These are phyloP conservation scores for Maniola jurtina DNA, from an alignment of 1,140 invertebrate genomes.

Conservation along the genomic window DNA sequence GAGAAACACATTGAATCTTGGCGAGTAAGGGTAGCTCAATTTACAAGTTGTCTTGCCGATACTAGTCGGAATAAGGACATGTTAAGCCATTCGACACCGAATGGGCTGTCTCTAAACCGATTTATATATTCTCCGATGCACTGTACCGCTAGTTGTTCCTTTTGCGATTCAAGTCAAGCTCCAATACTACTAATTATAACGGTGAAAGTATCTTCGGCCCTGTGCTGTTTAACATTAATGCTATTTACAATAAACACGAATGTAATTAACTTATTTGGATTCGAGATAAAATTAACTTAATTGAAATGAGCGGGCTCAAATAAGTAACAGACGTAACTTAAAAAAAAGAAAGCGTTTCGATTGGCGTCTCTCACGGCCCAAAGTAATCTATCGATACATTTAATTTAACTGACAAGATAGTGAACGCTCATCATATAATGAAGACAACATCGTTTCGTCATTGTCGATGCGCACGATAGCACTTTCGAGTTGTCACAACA, in stretches of 20 bases:
- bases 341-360: slow-evolving; percentile 61
- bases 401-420: slow-evolving; percentile 77
- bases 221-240: slow-evolving; percentile 6
- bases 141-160: slow-evolving; percentile 39
- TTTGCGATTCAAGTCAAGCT: slow-evolving; percentile 30
- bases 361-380: slow-evolving; percentile 68
- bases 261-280: slow-evolving; percentile 18
- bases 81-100: slow-evolving; percentile 54
- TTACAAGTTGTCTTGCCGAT: slow-evolving; percentile 23
- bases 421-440: slow-evolving; percentile 77
- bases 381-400: slow-evolving; percentile 78
- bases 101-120: slow-evolving; percentile 57
- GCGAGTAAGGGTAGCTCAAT: not conserved
- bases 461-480: slow-evolving; percentile 77
- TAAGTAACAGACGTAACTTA: slow-evolving; percentile 47
- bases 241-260: slow-evolving; percentile 16
- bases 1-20: not conserved
- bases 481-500: slow-evolving; percentile 77
- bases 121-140: slow-evolving; percentile 53
- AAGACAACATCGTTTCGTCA: slow-evolving; percentile 78
- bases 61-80: slow-evolving; percentile 47
- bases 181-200: slow-evolving; percentile 25
- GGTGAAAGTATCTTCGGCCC: slow-evolving; percentile 13
- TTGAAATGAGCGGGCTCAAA: slow-evolving; percentile 9
- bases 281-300: slow-evolving; percentile 9